Percentiles rank a stretch among this genome's conserved stretches.
Evolutionary conservation across 2,888 invertebrate species (phyloP).

Genomic region (Byasa hedistus): DNA sequence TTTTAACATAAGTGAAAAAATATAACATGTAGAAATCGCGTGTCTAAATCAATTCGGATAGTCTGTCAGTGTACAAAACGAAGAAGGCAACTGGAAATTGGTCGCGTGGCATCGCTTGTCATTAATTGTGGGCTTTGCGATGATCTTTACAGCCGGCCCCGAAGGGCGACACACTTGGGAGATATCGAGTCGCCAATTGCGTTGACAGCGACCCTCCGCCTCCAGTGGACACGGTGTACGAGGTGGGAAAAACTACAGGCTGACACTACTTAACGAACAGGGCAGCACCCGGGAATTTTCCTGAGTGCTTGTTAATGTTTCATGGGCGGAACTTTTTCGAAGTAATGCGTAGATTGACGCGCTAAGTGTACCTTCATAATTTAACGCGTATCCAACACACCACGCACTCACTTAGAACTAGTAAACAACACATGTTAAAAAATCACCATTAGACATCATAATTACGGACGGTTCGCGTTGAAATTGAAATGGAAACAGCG

Average conservation of each 20-base stretch:
- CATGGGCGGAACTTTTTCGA: conserved; percentile 78
- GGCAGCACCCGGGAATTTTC: conserved; percentile 73
- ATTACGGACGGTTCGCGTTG: conserved; percentile 54
- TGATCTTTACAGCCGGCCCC: conserved; percentile 67
- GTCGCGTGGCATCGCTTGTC: conserved; percentile 66
- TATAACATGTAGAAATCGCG: too few relatives aligned
- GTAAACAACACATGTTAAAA: conserved; percentile 45
- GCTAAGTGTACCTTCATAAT: conserved; percentile 78
- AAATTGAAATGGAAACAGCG: conserved; percentile 67
- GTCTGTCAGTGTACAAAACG: conserved; percentile 68
- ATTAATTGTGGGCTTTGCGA: conserved; percentile 77
- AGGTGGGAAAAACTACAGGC: conserved; percentile 79
- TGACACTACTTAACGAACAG: conserved; percentile 78
- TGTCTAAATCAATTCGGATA: conserved; percentile 48
- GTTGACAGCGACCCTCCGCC: conserved; percentile 73
- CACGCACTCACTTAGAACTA: conserved; percentile 48
- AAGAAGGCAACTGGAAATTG: conserved; percentile 75
- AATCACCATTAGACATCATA: conserved; percentile 38
- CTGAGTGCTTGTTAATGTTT: conserved; percentile 81
- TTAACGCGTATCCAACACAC: conserved; percentile 69
- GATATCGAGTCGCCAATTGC: conserved; percentile 75
- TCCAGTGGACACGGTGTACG: conserved; percentile 59
- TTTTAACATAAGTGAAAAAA: too few relatives aligned
- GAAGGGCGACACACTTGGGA: conserved; percentile 72
- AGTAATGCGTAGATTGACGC: conserved; percentile 75